Base-by-base conservation (phyloP, 35 echinoderm and acorn worm species). In the Patiria miniata region DNA sequence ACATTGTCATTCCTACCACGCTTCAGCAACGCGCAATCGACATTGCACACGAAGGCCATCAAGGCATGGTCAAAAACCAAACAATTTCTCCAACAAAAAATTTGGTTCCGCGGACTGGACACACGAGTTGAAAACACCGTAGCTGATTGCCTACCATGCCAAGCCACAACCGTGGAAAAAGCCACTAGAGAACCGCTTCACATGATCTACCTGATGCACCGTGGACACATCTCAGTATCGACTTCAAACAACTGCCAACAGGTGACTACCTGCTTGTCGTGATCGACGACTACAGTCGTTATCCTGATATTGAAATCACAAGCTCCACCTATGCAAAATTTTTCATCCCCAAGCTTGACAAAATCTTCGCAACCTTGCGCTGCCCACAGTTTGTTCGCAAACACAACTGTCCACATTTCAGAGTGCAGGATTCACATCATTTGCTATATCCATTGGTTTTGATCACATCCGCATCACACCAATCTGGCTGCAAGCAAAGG, bases 391-490 rank as follows among this genome's bases (percentile, higher is more conserved):
- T 87, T 22, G 83, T 96, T 40, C 87, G 87, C 37, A 76, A 55
- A 17, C 90, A 97, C 73, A 97, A 96, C 77, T 86, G 90, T 36
- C 94, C 94, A 57, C 94, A 39, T 94, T 91, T 58, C 82, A 89
- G 36, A 65, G 88, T 52, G 61, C 36, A 29, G 88, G 84, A 18
- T 90, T 90, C 53, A 51, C 77, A 26, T 9, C 87, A 39, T 88
- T 91, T 79, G 68, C 83, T 8, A 44, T 90, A 68, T 47, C 4
- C 42, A 47, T 47, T 47, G 12, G 42, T 47, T 47, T 47, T 12
- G 12, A 47, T 6, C 42, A 47, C 42, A 4, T 6, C 42, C 93
- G 89, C 81, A 81, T 97, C 14, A 97, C 84, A 9, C 91, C 91
- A 6, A 52, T 83, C 32, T 97, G 95, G 87, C 91, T 91, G 61